These are phyloP conservation scores for Echinops telfairi DNA, from an alignment of 2,113 vertebrate species.

Conservation along the genomic window DNA sequence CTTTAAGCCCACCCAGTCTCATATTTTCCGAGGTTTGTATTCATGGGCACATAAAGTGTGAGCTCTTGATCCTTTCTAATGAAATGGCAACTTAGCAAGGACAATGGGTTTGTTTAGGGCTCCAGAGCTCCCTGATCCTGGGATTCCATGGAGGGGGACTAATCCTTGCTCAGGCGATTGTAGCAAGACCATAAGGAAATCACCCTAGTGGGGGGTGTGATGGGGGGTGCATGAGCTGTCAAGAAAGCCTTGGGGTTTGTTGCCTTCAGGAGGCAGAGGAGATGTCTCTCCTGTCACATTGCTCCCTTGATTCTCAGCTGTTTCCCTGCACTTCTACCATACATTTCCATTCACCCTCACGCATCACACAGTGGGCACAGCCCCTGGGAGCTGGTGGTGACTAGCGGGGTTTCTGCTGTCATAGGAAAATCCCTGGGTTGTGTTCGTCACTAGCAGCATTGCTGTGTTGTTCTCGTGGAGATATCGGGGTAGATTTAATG, in stretches of 20 bases:
- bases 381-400: neutral
- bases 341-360: neutral
- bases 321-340: neutral
- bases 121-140: neutral
- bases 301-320: neutral
- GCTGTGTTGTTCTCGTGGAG: neutral
- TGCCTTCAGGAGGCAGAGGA: neutral
- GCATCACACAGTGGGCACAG: neutral
- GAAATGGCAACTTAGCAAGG: slow-evolving; percentile 30
- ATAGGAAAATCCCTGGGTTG: neutral
- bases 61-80: slow-evolving; percentile 42
- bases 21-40: slow-evolving; percentile 69
- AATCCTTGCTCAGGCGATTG: neutral
- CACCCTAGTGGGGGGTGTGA: neutral
- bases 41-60: slow-evolving; percentile 49
- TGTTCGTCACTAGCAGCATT: neutral
- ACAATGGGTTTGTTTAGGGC: neutral
- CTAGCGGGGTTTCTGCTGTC: neutral
- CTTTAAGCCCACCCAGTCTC: slow-evolving; percentile 27
- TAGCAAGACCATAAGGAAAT: neutral
- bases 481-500: neutral
- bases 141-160: neutral
- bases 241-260: neutral
- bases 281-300: neutral
- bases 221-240: too few relatives aligned